Percentiles rank a stretch among this genome's conserved stretches.
Conservation (phyloP, 2,888 invertebrate genomes). For the Nomada hirtipes region DNA sequence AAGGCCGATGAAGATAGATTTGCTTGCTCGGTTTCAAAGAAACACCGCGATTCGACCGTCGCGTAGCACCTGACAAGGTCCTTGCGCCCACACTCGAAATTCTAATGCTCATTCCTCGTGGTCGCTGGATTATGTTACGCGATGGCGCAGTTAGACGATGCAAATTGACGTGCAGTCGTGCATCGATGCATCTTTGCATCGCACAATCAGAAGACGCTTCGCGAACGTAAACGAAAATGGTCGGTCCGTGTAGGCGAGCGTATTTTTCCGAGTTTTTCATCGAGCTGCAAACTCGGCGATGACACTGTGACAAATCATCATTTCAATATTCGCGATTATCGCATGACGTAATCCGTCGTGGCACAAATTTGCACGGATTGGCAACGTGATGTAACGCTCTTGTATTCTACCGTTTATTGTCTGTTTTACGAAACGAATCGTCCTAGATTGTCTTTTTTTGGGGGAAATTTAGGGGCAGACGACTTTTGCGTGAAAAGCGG, state of each 20-base stretch:
- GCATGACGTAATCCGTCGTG: conserved; percentile 11
- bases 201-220: conserved; percentile 61
- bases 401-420: background rate
- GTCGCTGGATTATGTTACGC: conserved; percentile 56
- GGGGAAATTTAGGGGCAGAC: background rate
- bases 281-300: conserved; percentile 51
- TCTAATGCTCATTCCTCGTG: conserved; percentile 61
- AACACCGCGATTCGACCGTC: background rate
- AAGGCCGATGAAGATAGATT: background rate
- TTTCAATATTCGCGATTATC: conserved; percentile 38
- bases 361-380: too few species aligned
- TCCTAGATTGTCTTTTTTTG: background rate
- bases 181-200: conserved; percentile 34
- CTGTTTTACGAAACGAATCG: background rate
- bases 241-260: conserved; percentile 53
- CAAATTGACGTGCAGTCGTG: conserved; percentile 56
- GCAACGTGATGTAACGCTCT: background rate
- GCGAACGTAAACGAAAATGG: conserved; percentile 60
- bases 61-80: conserved; percentile 62
- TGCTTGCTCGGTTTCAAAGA: background rate
- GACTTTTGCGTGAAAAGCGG: too few species aligned
- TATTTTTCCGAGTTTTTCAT: conserved; percentile 52
- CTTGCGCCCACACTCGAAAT: conserved; percentile 74
- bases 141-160: conserved; percentile 66
- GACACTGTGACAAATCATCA: conserved; percentile 22